Evolutionary conservation across 2,113 vertebrate genomes (phyloP), one percentile per base, ranked within the genome.

Genomic region (Centropristis striata): DNA sequence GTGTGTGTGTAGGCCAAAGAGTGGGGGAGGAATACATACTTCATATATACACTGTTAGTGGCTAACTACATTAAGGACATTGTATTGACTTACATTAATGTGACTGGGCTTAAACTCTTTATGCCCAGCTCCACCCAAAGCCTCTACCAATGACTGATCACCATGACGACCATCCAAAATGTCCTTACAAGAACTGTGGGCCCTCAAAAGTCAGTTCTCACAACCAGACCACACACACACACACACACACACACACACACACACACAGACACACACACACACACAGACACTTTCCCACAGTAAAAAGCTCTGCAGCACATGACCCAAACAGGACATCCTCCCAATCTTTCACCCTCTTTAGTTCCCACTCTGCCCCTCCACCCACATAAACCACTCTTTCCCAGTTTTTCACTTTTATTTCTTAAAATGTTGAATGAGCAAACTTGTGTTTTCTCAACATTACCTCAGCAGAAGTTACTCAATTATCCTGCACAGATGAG

Each of bases 321-420:
- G 89, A 92, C 86, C 88, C 79, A 88, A 90, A 92, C 88, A 92
- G 87, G 92, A 93, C 86, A 89, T 92, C 91, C 92, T 88, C 81
- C 69, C 74, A 78, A 41, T 83, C 63, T 64, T 83, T 85, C 46
- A 73, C 80, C 78, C 75, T 55, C 60, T 57, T 18, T 28, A 36
- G 51, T 82, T 85, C 83, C 88, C 86, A 86, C 73, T 86, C 80
- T 80, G 49, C 47, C 69, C 71, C 60, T 85, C 75, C 68, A 42
- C 68, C 70, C 58, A 16, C 42, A 25, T 53, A 23, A 55, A 71
- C 68, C 32, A 59, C 61, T 77, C 58, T 11, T 73, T 70, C 76
- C 6, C 28, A 28, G 12, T 70, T 74, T 61, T 58, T 4, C 20
- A 21, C 0, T 42, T 23, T 27, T 53, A 50, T 71, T 51, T 58